Evolutionary conservation across 1,140 invertebrate genomes (phyloP), one percentile per base, ranked within the genome.

Genomic region (Zaprionus kolodkinae): DNA sequence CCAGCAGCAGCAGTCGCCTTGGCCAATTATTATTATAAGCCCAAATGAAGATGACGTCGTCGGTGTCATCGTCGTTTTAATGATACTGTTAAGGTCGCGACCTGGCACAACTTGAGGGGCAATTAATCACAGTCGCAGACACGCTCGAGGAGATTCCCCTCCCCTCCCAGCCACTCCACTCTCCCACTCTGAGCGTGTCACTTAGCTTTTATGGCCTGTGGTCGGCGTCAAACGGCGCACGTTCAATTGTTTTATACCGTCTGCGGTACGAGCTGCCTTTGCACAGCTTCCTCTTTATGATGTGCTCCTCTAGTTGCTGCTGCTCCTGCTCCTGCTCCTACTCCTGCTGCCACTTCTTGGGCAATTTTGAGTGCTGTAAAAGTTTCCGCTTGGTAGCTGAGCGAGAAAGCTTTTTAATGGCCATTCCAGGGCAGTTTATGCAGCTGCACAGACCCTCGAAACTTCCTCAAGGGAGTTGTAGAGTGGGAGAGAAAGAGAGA

Each of bases 1-100:
- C 25, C 33, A 59, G 50, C 30, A 59, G 27, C 52, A 74, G 66
- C 57, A 54, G 76, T 64, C 62, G 60, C 61, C 48, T 1, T 72
- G 76, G 65, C 86, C 82, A 89, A 89, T 85, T 89, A 88, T 88
- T 85, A 89, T 79, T 72, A 88, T 89, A 89, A 88, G 83, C 81
- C 81, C 81, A 89, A 88, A 88, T 89, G 85, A 85, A 89, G 85
- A 89, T 85, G 85, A 85, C 78, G 71, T 81, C 27, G 27, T 85
- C 21, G 27, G 61, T 27, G 35, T 62, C 71, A 50, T 69, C 78
- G 85, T 21, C 89, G 50, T 89, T 89, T 89, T 89, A 89, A 89
- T 89, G 85, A 89, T 81, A 78, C 75, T 72, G 74, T 77, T 80
- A 72, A 85, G 75, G 72, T 78, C 55, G 61, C 54, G 25, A 21